These are phyloP conservation scores for Pocillopora meandrina DNA, from an alignment of 92 coral and sea anemone species.

Conservation along the genomic window DNA sequence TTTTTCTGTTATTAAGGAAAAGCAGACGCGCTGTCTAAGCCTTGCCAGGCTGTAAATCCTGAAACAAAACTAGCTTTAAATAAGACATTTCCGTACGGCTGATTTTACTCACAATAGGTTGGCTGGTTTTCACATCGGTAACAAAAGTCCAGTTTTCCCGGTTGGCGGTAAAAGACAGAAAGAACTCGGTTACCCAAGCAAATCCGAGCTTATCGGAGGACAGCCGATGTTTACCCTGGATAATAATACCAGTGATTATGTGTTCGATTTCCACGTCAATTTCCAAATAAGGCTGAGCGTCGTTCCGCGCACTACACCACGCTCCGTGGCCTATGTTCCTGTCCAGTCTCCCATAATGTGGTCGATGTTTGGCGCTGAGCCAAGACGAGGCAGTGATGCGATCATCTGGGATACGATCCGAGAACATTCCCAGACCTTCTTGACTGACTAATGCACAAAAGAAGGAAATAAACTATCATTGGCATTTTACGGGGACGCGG, in stretches of 20 bases:
- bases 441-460: conserved; percentile 1
- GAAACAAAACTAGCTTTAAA: background rate
- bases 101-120: conserved; percentile 19
- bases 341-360: conserved; percentile 60
- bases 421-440: conserved; percentile 37
- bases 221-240: conserved; percentile 68
- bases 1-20: no score
- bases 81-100: background rate
- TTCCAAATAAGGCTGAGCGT: conserved; percentile 65
- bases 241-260: conserved; percentile 54
- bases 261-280: conserved; percentile 60
- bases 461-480: background rate
- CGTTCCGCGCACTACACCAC: conserved; percentile 77
- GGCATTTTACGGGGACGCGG: background rate
- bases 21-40: no score
- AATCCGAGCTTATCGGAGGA: conserved; percentile 50
- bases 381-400: conserved; percentile 60
- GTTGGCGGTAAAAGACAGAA: conserved; percentile 34
- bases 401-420: conserved; percentile 28
- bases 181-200: conserved; percentile 68
- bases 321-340: conserved; percentile 65
- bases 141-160: conserved; percentile 45
- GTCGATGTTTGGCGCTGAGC: conserved; percentile 58
- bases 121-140: conserved; percentile 16
- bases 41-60: no score